Conservation (phyloP, 2,797 vertebrate genomes). For the Novumbra hubbsi region DNA sequence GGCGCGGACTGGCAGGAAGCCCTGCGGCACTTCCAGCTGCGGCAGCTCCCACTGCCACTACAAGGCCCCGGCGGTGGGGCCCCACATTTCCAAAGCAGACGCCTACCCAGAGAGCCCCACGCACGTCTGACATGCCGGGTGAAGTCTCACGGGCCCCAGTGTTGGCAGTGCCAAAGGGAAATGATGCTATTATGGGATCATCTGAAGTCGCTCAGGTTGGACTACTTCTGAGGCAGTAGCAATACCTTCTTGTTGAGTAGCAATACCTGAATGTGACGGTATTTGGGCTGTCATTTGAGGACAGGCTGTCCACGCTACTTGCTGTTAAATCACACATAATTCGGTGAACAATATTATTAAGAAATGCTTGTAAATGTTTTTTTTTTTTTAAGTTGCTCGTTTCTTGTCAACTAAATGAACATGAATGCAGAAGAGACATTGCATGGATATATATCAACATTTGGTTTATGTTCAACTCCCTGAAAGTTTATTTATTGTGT, state of each 20-base stretch:
- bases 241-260: slow-evolving; percentile 21
- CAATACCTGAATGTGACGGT: slow-evolving; percentile 20
- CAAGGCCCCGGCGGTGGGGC: slow-evolving; percentile 77
- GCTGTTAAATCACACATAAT: slow-evolving; percentile 17
- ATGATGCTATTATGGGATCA: not conserved
- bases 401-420: slow-evolving; percentile 21
- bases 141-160: not conserved
- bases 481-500: slow-evolving; percentile 54
- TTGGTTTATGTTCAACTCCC: slow-evolving; percentile 20
- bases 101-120: slow-evolving; percentile 79
- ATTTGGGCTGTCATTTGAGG: slow-evolving; percentile 8
- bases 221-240: slow-evolving; percentile 24
- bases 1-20: slow-evolving; percentile 75
- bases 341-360: slow-evolving; percentile 13
- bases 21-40: slow-evolving; percentile 74
- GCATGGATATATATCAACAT: slow-evolving; percentile 28
- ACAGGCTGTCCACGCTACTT: slow-evolving; percentile 7
- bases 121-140: slow-evolving; percentile 67
- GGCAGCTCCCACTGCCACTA: slow-evolving; percentile 77
- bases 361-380: slow-evolving; percentile 18
- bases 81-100: slow-evolving; percentile 82
- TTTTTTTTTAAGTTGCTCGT: slow-evolving; percentile 12
- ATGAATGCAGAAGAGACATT: slow-evolving; percentile 27
- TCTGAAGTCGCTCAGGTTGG: slow-evolving; percentile 24
- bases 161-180: slow-evolving; percentile 18